Base-by-base conservation (phyloP, 2,888 invertebrate species). In the Phlogophora meticulosa region DNA sequence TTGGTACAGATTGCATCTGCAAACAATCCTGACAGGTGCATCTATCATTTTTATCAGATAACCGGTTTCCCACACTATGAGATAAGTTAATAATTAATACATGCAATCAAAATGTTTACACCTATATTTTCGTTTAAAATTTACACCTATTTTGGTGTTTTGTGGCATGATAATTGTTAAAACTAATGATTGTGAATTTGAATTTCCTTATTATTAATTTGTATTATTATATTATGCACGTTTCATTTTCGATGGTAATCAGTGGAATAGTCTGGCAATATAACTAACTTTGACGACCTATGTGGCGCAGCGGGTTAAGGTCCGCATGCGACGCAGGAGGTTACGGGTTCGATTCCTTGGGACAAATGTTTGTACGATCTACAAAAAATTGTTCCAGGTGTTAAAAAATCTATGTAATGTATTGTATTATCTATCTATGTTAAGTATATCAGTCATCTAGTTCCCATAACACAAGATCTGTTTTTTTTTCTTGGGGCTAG, bases 1-100 rank as follows among this genome's bases (percentile, higher is more conserved):
- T 62, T 17, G 22, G 51, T 49, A 40, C 53, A 52, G 63, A 69
- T 81, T 81, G 63, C 64, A 59, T 48, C 52, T 59, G 66, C 78
- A 73, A 73, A 77, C 71, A 80, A 22, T 7, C n/a, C 42, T 28
- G 67, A 65, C 62, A 78, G 48, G 72, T 67, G 68, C 76, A 81
- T 72, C 65, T 66, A 76, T 78, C 76, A 76, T 70, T 42, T 38
- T 55, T 13, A 67, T 61, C 24, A 72, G 82, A 80, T 80, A 76
- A 81, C 62, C 63, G 9, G 60, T 49, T 79, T 81, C 74, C 51
- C 67, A 81, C 68, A 76, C 51, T 36, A 56, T 13, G 13, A 61
- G 71, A 76, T 72, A 72, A 61, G 34, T 10, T 43, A 10, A 52
- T 72, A 49, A 76, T 43, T 51, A 42, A 61, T 32, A 45, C 28